Evolutionary conservation across 2,113 vertebrate genomes (phyloP).

Genomic region (Sigmodon hispidus): DNA sequence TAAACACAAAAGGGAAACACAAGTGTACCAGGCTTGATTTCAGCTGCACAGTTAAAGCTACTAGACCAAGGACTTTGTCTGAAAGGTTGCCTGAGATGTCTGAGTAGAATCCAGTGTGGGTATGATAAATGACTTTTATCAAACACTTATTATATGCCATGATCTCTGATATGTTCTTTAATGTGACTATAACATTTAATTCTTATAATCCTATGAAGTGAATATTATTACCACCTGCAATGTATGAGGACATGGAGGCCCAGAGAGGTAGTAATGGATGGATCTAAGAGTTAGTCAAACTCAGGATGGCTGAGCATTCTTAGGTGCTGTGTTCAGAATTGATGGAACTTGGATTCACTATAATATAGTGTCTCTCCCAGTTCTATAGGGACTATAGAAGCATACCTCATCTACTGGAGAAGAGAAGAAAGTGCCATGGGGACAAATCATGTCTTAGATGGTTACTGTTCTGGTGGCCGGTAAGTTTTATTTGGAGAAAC

Average conservation of each 20-base stretch:
- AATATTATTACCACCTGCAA: background rate
- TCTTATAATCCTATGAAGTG: background rate
- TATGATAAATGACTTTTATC: slow-evolving; percentile 38
- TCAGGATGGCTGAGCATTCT: background rate
- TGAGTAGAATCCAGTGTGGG: slow-evolving; percentile 14
- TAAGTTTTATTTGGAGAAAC: background rate
- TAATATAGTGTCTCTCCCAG: background rate
- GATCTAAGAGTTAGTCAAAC: background rate
- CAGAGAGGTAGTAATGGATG: background rate
- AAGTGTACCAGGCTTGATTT: slow-evolving; percentile 19
- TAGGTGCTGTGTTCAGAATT: background rate
- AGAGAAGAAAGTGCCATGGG: background rate
- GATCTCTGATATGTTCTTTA: slow-evolving; percentile 50
- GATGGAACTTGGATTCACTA: background rate
- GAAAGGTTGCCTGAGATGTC: background rate
- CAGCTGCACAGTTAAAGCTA: background rate
- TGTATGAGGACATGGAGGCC: background rate
- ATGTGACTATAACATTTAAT: slow-evolving; percentile 32
- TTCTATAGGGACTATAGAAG: background rate
- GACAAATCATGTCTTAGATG: background rate
- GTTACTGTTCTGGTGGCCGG: background rate
- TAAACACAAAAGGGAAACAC: background rate
- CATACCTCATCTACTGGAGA: background rate
- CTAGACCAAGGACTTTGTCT: background rate
- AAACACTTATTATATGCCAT: background rate